These are phyloP conservation scores for Cosmorhoe ocellata DNA, from an alignment of 2,888 invertebrate genomes.

Conservation along the genomic window DNA sequence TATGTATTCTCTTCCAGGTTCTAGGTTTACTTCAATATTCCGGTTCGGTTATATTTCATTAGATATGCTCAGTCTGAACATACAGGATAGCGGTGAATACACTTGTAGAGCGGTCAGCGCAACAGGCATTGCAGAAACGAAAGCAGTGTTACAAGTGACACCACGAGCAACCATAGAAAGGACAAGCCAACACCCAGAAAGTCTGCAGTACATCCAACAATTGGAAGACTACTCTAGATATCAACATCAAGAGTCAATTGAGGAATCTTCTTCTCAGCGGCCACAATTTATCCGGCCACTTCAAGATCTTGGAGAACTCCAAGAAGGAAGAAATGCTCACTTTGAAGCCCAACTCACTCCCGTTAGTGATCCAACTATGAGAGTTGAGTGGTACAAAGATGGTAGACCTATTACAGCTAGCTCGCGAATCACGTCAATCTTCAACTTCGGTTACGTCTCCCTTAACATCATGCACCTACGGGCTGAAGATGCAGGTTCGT, in stretches of 20 bases:
- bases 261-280: constrained; percentile 90
- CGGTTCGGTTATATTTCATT: constrained; percentile 98
- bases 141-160: constrained; percentile 90
- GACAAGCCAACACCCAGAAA: constrained; percentile 94
- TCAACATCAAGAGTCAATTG: constrained; percentile 91
- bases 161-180: constrained; percentile 93
- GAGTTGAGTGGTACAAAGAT: constrained; percentile 97
- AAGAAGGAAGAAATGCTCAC: constrained; percentile 95
- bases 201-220: constrained; percentile 94
- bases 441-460: constrained; percentile 99
- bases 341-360: constrained; percentile 96
- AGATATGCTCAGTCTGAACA: constrained; percentile 92
- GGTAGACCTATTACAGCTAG: constrained; percentile 97
- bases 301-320: constrained; percentile 92
- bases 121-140: constrained; percentile 93
- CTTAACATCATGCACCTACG: constrained; percentile 99
- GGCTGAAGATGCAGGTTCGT: constrained; percentile 98
- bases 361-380: constrained; percentile 96
- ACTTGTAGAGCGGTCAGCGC: constrained; percentile 93
- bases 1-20: constrained; percentile 84
- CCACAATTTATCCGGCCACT: constrained; percentile 95
- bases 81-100: constrained; percentile 95
- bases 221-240: constrained; percentile 95
- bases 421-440: constrained; percentile 97
- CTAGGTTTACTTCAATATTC: constrained; percentile 96